These are phyloP conservation scores for Eleginops maclovinus DNA, from an alignment of 2,113 vertebrate species.

Conservation along the genomic window DNA sequence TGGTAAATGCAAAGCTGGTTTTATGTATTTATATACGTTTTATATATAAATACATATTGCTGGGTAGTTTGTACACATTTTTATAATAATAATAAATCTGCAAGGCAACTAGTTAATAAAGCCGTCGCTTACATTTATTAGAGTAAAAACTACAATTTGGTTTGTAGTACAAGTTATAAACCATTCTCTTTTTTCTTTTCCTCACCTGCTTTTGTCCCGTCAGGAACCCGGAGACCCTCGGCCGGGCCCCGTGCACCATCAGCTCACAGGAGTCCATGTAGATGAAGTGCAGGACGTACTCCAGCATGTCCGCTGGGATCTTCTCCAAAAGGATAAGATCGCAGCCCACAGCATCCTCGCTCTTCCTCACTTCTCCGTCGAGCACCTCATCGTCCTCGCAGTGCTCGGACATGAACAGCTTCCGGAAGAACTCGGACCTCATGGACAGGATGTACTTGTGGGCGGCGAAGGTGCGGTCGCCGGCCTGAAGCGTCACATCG, in stretches of 20 bases:
- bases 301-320: slow-evolving; percentile 90
- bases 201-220: slow-evolving; percentile 73
- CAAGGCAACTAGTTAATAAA: too few species aligned
- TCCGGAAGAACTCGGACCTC: slow-evolving; percentile 92
- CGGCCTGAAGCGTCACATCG: slow-evolving; percentile 93
- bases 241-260: slow-evolving; percentile 88
- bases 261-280: slow-evolving; percentile 96
- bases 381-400: slow-evolving; percentile 71
- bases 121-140: too few species aligned
- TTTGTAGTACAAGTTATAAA: too few species aligned
- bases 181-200: background rate
- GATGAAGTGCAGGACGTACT: slow-evolving; percentile 90
- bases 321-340: slow-evolving; percentile 92
- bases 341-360: slow-evolving; percentile 91
- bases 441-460: slow-evolving; percentile 94
- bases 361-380: slow-evolving; percentile 80
- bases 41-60: too few species aligned
- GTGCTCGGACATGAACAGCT: slow-evolving; percentile 84
- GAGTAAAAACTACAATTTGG: too few species aligned
- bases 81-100: too few species aligned
- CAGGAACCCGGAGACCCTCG: slow-evolving; percentile 75
- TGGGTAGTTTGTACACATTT: too few species aligned
- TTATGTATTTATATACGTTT: too few species aligned
- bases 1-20: too few species aligned
- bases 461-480: slow-evolving; percentile 88